phyloP scores from a whole-genome alignment of 2,888 invertebrate genomes.

The Stegana nigrithorax region DNA sequence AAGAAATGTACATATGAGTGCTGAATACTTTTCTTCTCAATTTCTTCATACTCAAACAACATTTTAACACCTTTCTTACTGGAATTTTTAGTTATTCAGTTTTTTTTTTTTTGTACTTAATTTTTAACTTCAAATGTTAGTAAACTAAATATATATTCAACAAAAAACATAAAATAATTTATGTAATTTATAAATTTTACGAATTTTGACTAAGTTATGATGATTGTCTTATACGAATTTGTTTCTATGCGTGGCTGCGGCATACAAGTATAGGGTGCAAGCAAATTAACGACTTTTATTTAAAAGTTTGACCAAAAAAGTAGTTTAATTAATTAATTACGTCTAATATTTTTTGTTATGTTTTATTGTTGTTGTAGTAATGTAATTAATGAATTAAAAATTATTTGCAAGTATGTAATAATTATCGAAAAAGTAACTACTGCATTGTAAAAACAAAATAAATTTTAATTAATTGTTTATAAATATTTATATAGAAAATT shows the following conservation, averaged over 20 bases:
- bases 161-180: not conserved
- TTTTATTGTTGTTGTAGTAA: constrained; percentile 32
- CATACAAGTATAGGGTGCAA: constrained; percentile 70
- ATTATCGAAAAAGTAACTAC: constrained; percentile 34
- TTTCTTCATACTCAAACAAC: too few species aligned
- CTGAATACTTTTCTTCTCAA: too few species aligned
- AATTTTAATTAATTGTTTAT: too few species aligned
- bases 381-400: constrained; percentile 36
- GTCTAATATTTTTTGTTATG: constrained; percentile 27
- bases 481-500: too few species aligned
- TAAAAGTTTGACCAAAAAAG: constrained; percentile 27
- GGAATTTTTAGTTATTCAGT: not conserved
- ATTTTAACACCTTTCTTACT: not conserved
- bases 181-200: not conserved
- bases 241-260: constrained; percentile 70
- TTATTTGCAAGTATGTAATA: constrained; percentile 25
- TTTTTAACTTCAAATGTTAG: not conserved
- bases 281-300: constrained; percentile 66
- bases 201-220: not conserved
- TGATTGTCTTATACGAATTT: not conserved
- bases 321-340: constrained; percentile 34
- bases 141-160: not conserved
- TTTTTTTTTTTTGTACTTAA: not conserved
- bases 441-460: too few species aligned
- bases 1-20: too few species aligned